These are phyloP conservation scores for Agrenia bidenticulata DNA, from an alignment of 2,888 invertebrate genomes.

Conservation along the genomic window DNA sequence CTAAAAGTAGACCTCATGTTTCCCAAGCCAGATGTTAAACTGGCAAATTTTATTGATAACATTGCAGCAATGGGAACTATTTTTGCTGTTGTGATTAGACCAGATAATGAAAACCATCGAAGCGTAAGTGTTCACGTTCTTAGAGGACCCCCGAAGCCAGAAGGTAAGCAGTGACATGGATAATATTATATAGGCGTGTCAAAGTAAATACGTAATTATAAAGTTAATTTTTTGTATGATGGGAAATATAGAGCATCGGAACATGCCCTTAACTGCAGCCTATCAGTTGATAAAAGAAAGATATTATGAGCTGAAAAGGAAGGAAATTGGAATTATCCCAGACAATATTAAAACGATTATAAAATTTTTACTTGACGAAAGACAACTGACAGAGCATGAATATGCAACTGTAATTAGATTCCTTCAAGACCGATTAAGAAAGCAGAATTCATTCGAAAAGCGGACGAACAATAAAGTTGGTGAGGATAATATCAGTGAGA, in stretches of 20 bases:
- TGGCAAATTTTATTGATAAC: constrained; percentile 39
- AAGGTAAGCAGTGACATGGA: constrained; percentile 25
- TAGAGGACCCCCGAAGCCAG: constrained; percentile 35
- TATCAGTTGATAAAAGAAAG: constrained; percentile 28
- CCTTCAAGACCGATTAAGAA: constrained; percentile 30
- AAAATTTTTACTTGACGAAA: constrained; percentile 23
- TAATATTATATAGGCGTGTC: too few species aligned
- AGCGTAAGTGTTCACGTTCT: constrained; percentile 44
- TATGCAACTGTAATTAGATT: constrained; percentile 30
- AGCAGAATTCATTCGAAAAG: constrained; percentile 35
- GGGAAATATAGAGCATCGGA: constrained; percentile 33
- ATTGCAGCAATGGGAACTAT: constrained; percentile 39
- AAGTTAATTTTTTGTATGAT: constrained; percentile 8
- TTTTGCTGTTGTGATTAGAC: constrained; percentile 46
- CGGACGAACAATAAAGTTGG: constrained; percentile 32
- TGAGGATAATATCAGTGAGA: constrained; percentile 20
- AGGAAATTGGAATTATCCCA: constrained; percentile 40
- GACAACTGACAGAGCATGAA: constrained; percentile 30
- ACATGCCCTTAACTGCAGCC: constrained; percentile 34
- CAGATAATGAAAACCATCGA: constrained; percentile 38
- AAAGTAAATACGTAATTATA: too few species aligned
- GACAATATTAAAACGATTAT: constrained; percentile 30
- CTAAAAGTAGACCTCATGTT: constrained; percentile 48
- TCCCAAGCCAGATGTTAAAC: constrained; percentile 36
- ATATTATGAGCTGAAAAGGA: constrained; percentile 33